Evolutionary conservation across 2,888 invertebrate genomes (phyloP).

Genomic region (Eupithecia tripunctaria): DNA sequence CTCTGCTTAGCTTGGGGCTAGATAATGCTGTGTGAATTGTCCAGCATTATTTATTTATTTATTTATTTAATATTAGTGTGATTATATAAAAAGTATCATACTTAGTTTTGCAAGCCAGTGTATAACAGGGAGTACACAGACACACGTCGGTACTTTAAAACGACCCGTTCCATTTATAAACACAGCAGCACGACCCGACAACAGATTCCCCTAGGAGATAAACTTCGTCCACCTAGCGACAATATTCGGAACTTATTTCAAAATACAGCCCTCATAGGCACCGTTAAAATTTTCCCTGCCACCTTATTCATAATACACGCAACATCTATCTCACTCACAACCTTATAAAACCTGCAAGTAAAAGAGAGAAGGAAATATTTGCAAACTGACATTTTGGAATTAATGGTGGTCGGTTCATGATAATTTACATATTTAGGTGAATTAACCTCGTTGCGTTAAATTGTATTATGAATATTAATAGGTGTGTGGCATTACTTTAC

Average conservation of each 20-base stretch:
- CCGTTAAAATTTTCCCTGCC: constrained; percentile 84
- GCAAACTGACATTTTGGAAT: constrained; percentile 81
- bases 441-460: constrained; percentile 84
- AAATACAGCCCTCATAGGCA: constrained; percentile 84
- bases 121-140: not conserved
- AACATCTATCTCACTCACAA: constrained; percentile 59
- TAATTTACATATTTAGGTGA: constrained; percentile 86
- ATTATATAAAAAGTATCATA: no score
- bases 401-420: constrained; percentile 85
- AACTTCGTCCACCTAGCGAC: constrained; percentile 85
- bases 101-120: no score
- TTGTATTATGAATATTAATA: constrained; percentile 85
- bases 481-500: constrained; percentile 72
- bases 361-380: constrained; percentile 70
- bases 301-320: constrained; percentile 83
- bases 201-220: constrained; percentile 78
- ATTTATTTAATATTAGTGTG: no score
- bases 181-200: constrained; percentile 71
- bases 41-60: no score
- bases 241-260: constrained; percentile 86
- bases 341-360: constrained; percentile 40
- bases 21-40: no score
- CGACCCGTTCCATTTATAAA: constrained; percentile 82
- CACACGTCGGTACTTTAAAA: constrained; percentile 60
- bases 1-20: no score